Conservation (phyloP, 2,113 vertebrate species). For the Lichenostomus cassidix region DNA sequence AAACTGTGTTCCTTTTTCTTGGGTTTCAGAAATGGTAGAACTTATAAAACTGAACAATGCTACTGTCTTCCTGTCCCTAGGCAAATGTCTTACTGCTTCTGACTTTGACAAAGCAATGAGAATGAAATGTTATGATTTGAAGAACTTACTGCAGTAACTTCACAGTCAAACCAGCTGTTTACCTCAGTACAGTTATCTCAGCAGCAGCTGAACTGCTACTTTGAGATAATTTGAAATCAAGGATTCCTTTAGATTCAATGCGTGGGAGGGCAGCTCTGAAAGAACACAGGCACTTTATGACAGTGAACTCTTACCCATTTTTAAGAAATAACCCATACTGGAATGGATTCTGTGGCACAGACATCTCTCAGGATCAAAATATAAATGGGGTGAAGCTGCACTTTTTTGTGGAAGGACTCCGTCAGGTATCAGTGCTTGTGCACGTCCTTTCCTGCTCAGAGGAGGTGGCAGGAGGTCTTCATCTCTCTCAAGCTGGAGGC, state of each 20-base stretch:
- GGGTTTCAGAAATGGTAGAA: not conserved
- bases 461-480: not conserved
- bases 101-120: not conserved
- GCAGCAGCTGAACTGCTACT: not conserved
- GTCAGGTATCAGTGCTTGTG: not conserved
- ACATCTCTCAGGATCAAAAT: not conserved
- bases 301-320: not conserved
- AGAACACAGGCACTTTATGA: not conserved
- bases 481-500: not conserved
- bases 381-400: not conserved
- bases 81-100: not conserved
- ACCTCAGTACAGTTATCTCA: not conserved
- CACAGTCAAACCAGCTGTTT: not conserved
- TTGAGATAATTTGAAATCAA: not conserved
- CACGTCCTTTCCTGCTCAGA: not conserved
- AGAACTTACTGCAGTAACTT: not conserved
- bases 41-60: not conserved
- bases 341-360: not conserved
- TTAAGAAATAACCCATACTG: not conserved
- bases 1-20: not conserved
- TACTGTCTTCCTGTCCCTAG: not conserved
- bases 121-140: not conserved
- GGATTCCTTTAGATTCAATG: not conserved
- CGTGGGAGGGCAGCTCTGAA: not conserved
- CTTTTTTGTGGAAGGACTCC: not conserved